Percentiles rank a stretch among this genome's conserved stretches.
These are phyloP conservation scores for Ectropis grisescens DNA, from an alignment of 1,140 invertebrate species.

Conservation along the genomic window DNA sequence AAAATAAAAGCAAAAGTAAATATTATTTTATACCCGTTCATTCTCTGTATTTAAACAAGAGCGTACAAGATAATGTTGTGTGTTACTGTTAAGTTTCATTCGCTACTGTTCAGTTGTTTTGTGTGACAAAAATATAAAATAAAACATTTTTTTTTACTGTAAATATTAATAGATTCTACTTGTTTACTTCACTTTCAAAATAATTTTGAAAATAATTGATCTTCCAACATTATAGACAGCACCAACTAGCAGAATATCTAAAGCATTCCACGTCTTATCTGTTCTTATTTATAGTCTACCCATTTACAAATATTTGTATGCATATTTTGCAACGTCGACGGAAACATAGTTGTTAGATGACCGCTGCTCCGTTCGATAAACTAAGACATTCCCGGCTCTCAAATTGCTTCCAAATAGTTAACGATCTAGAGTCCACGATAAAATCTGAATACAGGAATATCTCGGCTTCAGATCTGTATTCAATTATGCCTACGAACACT, in stretches of 20 bases:
- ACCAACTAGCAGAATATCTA: constrained; percentile 9
- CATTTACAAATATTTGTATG: constrained; percentile 28
- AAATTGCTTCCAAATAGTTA: constrained; percentile 42
- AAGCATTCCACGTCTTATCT: constrained; percentile 11
- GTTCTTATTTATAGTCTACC: constrained; percentile 17
- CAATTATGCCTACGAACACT: constrained; percentile 35
- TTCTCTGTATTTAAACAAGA: too few species aligned
- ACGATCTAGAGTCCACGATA: constrained; percentile 35
- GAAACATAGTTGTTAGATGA: constrained; percentile 12
- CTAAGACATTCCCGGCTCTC: constrained; percentile 28
- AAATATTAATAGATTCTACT: background rate
- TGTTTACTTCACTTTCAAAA: background rate
- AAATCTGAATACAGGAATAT: constrained; percentile 28
- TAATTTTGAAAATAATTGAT: constrained; percentile 23
- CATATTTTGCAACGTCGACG: constrained; percentile 18
- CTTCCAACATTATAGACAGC: constrained; percentile 4
- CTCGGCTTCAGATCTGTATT: constrained; percentile 24
- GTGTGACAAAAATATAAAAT: background rate
- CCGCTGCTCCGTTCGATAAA: constrained; percentile 13
- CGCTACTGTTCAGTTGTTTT: too few species aligned
- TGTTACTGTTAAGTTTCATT: background rate
- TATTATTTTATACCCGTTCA: too few species aligned
- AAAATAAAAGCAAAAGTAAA: too few species aligned
- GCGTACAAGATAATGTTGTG: background rate
- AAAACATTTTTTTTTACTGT: background rate